Percentiles rank a stretch among this genome's conserved stretches.
Conservation (phyloP, 1,140 invertebrate genomes). For the Calliopsis andreniformis region DNA sequence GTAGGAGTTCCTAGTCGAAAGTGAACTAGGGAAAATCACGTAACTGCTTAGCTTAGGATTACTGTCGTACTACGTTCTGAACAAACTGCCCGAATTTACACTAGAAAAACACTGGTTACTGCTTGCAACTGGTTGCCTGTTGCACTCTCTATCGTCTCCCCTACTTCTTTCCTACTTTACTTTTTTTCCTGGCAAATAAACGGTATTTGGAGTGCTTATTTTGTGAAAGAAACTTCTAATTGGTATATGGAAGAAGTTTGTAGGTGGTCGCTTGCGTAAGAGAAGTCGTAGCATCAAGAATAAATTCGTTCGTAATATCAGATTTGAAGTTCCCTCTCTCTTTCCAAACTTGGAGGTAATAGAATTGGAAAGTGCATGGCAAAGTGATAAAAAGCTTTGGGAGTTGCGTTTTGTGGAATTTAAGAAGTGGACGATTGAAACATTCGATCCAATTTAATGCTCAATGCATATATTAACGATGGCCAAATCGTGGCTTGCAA, state of each 20-base stretch:
- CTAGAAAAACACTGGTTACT: not conserved
- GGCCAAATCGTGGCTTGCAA: too few species aligned
- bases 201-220: not conserved
- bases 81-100: conserved; percentile 8
- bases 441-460: too few species aligned
- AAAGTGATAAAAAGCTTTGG: too few species aligned
- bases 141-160: not conserved
- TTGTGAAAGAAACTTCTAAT: not conserved
- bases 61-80: not conserved
- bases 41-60: conserved; percentile 25
- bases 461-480: too few species aligned
- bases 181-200: conserved; percentile 4
- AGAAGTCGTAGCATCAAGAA: not conserved
- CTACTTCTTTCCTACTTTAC: not conserved
- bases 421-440: too few species aligned
- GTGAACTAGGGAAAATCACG: conserved; percentile 15
- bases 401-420: too few species aligned
- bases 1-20: not conserved
- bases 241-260: conserved; percentile 12
- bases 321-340: too few species aligned
- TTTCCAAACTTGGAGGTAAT: too few species aligned
- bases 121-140: conserved; percentile 25
- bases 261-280: not conserved
- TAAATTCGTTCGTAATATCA: not conserved
- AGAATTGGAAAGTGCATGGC: too few species aligned